Evolutionary conservation across 2,797 vertebrate genomes (phyloP).

Genomic region (Coracias cyanogaster): DNA sequence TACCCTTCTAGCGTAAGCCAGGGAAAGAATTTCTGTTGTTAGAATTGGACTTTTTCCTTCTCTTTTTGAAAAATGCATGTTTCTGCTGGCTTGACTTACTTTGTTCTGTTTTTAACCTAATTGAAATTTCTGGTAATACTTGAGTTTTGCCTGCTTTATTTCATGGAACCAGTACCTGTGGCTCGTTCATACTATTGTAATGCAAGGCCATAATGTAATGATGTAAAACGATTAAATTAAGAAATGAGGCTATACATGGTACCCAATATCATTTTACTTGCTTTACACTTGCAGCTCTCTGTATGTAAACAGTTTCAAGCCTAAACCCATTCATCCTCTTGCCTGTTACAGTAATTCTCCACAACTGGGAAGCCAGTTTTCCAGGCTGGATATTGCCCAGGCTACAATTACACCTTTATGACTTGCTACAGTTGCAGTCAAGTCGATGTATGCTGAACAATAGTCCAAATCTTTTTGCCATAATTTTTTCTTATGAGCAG

Average conservation of each 20-base stretch:
- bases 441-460: background rate
- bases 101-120: background rate
- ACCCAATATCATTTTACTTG: background rate
- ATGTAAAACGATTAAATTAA: background rate
- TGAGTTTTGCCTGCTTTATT: background rate
- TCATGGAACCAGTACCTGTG: background rate
- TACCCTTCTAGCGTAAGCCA: background rate
- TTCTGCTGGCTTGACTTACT: background rate
- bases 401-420: constrained; percentile 8
- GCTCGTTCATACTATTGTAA: background rate
- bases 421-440: background rate
- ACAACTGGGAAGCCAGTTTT: constrained; percentile 13
- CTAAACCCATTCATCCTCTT: background rate
- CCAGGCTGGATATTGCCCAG: background rate
- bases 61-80: background rate
- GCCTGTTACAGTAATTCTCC: background rate
- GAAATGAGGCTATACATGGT: background rate
- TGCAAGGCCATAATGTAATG: background rate
- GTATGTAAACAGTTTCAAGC: background rate
- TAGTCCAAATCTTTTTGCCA: background rate
- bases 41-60: background rate
- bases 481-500: constrained; percentile 18
- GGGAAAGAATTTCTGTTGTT: background rate
- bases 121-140: background rate
- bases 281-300: background rate